Conservation (phyloP, 2,113 vertebrate genomes). For the Equus quagga region DNA sequence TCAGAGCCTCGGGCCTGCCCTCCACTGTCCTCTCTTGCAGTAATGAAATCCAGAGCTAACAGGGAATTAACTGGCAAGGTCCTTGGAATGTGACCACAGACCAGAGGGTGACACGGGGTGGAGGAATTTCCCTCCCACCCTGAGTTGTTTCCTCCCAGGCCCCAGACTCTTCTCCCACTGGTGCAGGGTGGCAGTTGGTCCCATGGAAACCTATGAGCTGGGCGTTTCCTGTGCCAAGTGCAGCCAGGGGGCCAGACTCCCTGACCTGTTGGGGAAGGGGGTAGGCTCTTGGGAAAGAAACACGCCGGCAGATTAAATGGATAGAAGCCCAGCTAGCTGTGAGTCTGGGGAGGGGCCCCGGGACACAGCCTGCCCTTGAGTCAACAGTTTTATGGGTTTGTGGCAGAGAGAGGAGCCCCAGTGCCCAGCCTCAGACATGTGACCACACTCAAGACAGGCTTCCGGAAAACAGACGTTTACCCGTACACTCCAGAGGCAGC, state of each 20-base stretch:
- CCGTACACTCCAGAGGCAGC: conserved; percentile 27
- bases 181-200: no score
- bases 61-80: conserved; percentile 56
- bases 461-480: conserved; percentile 69
- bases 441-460: background rate
- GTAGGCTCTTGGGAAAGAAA: background rate
- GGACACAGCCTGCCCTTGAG: background rate
- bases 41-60: background rate
- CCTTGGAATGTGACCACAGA: conserved; percentile 81
- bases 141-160: background rate
- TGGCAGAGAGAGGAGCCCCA: background rate
- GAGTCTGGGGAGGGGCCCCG: background rate
- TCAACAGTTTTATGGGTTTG: background rate
- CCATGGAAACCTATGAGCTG: background rate
- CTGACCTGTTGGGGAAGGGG: background rate
- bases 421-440: background rate
- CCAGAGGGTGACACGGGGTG: conserved; percentile 15
- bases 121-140: background rate
- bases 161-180: background rate
- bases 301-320: background rate
- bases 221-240: background rate
- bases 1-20: background rate
- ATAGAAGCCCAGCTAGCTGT: background rate
- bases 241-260: background rate
- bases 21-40: background rate